Evolutionary conservation across 2,888 invertebrate species (phyloP).

Genomic region (Platerodrilus igneus): DNA sequence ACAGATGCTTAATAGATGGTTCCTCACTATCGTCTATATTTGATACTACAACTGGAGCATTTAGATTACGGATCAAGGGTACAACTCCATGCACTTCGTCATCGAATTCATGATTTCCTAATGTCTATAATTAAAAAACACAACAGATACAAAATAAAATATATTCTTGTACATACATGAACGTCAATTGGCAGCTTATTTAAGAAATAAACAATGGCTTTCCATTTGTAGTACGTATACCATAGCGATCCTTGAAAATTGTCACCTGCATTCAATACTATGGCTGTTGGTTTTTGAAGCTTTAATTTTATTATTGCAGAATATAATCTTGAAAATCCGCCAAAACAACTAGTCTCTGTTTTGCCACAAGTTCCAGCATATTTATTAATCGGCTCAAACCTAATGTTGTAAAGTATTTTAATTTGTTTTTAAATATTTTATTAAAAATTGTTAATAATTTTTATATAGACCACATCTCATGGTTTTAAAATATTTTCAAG

Average conservation of each 20-base stretch:
- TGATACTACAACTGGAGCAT: slow-evolving; percentile 65
- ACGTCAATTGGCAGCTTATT: slow-evolving; percentile 72
- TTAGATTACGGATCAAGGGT: slow-evolving; percentile 62
- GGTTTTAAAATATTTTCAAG: too few species aligned
- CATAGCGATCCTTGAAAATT: slow-evolving; percentile 83
- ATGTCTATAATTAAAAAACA: slow-evolving; percentile 64
- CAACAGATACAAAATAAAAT: neutral
- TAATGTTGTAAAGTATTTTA: too few species aligned
- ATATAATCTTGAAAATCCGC: slow-evolving; percentile 65
- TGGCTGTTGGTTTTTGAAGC: slow-evolving; percentile 49
- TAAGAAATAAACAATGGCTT: slow-evolving; percentile 69
- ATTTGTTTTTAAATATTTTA: too few species aligned
- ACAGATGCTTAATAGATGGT: slow-evolving; percentile 58
- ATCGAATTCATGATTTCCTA: slow-evolving; percentile 88
- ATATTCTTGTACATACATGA: slow-evolving; percentile 65
- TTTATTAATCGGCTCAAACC: too few species aligned
- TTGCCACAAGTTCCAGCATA: too few species aligned
- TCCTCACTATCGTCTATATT: slow-evolving; percentile 71
- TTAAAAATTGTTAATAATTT: too few species aligned
- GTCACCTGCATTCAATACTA: slow-evolving; percentile 79
- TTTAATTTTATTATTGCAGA: slow-evolving; percentile 52
- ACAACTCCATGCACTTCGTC: slow-evolving; percentile 65
- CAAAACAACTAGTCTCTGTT: slow-evolving; percentile 58
- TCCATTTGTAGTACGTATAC: slow-evolving; percentile 72
- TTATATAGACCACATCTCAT: too few species aligned